A percentile compares a stretch with the other conserved stretches of the same genome.
Conservation (phyloP, 1,140 invertebrate genomes). For the Pseudoatta argentina region DNA sequence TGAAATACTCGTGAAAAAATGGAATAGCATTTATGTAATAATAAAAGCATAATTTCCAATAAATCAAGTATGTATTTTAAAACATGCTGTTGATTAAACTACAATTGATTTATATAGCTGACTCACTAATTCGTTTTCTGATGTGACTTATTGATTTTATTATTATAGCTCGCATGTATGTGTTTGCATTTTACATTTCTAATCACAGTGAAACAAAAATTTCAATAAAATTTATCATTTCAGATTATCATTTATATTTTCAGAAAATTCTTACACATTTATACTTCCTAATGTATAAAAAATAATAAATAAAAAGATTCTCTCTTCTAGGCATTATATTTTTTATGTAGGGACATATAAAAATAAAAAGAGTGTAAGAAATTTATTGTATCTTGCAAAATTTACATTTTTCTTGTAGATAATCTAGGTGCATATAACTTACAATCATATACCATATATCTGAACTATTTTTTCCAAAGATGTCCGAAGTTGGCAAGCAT, state of each 20-base stretch:
- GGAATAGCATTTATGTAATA: background rate
- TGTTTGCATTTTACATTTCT: background rate
- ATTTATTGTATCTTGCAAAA: background rate
- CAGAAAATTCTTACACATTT: background rate
- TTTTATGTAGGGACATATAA: background rate
- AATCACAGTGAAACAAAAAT: background rate
- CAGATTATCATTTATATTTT: too few species aligned
- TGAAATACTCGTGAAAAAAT: constrained; percentile 22
- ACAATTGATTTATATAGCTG: constrained; percentile 46
- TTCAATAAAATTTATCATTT: background rate
- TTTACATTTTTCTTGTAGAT: constrained; percentile 1
- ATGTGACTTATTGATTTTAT: constrained; percentile 33
- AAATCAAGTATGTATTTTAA: constrained; percentile 12
- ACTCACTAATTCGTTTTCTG: constrained; percentile 33
- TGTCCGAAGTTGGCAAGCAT: background rate
- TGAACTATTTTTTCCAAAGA: constrained; percentile 7
- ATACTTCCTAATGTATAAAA: background rate
- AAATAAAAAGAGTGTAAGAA: constrained; percentile 1
- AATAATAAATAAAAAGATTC: background rate
- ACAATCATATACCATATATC: background rate
- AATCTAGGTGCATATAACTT: background rate
- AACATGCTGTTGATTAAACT: constrained; percentile 35
- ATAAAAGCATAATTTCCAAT: constrained; percentile 42
- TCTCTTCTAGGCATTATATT: background rate
- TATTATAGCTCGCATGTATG: background rate